A percentile compares a stretch with the other conserved stretches of the same genome.
phyloP scores from a whole-genome alignment of 2,888 invertebrate species.

The Plebejus argus region DNA sequence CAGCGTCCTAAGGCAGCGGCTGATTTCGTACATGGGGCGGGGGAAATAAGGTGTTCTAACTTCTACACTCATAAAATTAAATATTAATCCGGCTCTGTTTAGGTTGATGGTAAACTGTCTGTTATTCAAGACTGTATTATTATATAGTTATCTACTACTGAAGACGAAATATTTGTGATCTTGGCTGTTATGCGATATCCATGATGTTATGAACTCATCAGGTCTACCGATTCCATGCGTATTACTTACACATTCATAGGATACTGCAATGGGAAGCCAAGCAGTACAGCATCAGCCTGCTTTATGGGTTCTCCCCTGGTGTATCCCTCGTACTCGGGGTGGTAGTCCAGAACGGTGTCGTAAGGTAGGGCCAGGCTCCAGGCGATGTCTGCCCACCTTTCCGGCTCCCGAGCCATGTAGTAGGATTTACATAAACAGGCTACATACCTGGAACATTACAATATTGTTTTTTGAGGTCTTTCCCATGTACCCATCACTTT shows the following conservation, averaged over 20 bases:
- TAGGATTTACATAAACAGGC: conserved; percentile 70
- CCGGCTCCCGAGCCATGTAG: conserved; percentile 62
- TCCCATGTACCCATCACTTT: background rate
- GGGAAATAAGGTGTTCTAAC: too few relatives aligned
- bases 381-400: conserved; percentile 74
- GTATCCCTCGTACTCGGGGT: conserved; percentile 80
- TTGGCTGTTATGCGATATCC: too few relatives aligned
- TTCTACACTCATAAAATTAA: too few relatives aligned
- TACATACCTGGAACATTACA: conserved; percentile 59
- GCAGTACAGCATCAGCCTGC: conserved; percentile 81
- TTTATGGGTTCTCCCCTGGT: conserved; percentile 70
- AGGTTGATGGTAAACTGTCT: too few relatives aligned
- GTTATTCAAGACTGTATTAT: too few relatives aligned
- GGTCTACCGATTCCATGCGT: background rate
- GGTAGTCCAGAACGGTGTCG: conserved; percentile 74
- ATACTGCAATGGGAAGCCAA: conserved; percentile 81
- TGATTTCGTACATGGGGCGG: too few relatives aligned
- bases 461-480: background rate
- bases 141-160: too few relatives aligned
- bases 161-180: too few relatives aligned
- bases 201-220: background rate
- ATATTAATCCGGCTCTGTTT: too few relatives aligned
- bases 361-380: conserved; percentile 76
- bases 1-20: too few relatives aligned
- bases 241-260: conserved; percentile 71